Evolutionary conservation across 1,140 invertebrate genomes (phyloP), one percentile per base, ranked within the genome.

Genomic region (Steinernema khuongi): DNA sequence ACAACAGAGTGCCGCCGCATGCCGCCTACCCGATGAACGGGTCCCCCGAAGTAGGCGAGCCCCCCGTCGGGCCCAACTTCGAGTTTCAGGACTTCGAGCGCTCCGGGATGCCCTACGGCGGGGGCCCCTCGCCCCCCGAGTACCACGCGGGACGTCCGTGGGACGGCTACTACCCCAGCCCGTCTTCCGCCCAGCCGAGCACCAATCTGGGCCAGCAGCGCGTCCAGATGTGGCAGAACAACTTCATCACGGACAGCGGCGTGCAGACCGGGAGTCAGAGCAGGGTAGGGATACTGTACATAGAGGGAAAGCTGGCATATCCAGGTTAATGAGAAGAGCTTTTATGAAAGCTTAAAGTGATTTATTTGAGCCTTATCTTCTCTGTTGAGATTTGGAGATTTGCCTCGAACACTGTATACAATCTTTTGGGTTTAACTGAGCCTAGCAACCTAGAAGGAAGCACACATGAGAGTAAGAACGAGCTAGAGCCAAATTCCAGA

Each of bases 221-320:
- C 14, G 50, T 60, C 2, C 50, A 60, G 50, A 60, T 60, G 50
- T 60, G 50, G 50, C 50, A 60, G 50, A 60, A 60, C 50, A 60
- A 26, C 22, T 60, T 60, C 22, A 60, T 60, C 22, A 60, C 50
- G 50, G 50, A 60, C 26, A 60, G 50, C 50, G 50, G 50, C 14
- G 50, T 60, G 11, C 50, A 60, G 19, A 60, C 50, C 11, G 22
- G 50, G 11, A 60, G 22, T 60, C 50, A 60, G 50, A 60, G 50
- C 19, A 7, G 50, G 19, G 50, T 60, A 60, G 26, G 50, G 19
- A 22, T n/a, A n/a, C n/a, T n/a, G n/a, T n/a, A n/a, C n/a, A n/a
- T n/a, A n/a, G n/a, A n/a, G n/a, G n/a, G n/a, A n/a, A n/a, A n/a
- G n/a, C n/a, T n/a, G n/a, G n/a, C n/a, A n/a, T n/a, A n/a, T n/a